A percentile compares a stretch with the other conserved stretches of the same genome.
Evolutionary conservation across 1,140 invertebrate species (phyloP).

Genomic region (Bombus pyrosoma): DNA sequence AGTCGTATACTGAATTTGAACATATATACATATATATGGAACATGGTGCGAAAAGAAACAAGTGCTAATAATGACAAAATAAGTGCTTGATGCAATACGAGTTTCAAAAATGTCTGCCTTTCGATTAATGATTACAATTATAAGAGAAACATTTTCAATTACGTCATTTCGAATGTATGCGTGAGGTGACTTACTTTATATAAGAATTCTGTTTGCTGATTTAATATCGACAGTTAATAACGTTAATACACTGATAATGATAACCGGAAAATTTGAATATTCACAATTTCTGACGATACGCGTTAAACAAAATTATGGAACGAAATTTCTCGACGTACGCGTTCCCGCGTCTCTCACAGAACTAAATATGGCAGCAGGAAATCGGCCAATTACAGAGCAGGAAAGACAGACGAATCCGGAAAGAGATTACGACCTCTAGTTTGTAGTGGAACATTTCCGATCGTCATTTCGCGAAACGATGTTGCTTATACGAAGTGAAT

Average conservation of each 20-base stretch:
- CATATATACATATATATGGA: background rate
- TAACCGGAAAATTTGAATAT: background rate
- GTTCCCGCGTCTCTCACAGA: background rate
- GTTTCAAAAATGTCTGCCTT: background rate
- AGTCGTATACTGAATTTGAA: background rate
- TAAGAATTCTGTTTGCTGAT: background rate
- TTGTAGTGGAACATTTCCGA: background rate
- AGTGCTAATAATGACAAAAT: background rate
- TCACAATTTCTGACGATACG: background rate
- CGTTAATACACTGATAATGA: accelerated
- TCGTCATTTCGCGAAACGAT: background rate
- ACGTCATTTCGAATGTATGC: background rate
- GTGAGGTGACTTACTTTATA: background rate
- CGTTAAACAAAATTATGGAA: background rate
- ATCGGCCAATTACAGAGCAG: background rate
- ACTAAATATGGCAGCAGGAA: background rate
- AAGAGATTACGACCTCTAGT: background rate
- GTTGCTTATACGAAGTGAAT: background rate
- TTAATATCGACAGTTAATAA: background rate
- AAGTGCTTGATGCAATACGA: too few species aligned
- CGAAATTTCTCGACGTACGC: background rate
- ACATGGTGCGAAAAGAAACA: background rate
- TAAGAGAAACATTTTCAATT: background rate
- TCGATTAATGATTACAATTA: background rate
- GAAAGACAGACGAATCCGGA: background rate